These are phyloP conservation scores for Melanotaenia parkinsoni DNA, from an alignment of 2,797 vertebrate genomes.

Conservation along the genomic window DNA sequence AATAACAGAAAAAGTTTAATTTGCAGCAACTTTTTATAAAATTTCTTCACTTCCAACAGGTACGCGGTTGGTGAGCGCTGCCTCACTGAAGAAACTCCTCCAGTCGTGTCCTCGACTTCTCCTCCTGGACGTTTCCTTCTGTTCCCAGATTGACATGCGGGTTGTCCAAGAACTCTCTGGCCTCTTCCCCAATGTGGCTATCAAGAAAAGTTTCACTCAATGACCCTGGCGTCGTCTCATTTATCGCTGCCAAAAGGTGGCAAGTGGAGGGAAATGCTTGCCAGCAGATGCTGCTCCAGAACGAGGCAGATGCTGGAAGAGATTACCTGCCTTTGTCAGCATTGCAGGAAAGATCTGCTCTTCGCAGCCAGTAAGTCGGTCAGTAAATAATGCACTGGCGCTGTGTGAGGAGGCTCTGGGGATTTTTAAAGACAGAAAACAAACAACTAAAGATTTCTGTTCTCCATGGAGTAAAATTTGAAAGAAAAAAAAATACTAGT, in stretches of 20 bases:
- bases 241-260: conserved; percentile 32
- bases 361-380: conserved; percentile 23
- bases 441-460: conserved; percentile 34
- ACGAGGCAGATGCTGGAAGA: conserved; percentile 37
- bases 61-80: conserved; percentile 92
- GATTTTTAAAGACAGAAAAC: conserved; percentile 39
- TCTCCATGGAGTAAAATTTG: conserved; percentile 29
- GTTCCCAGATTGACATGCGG: conserved; percentile 95
- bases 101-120: conserved; percentile 91
- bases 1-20: background rate
- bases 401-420: conserved; percentile 17
- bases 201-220: conserved; percentile 99
- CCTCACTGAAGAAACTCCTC: conserved; percentile 92
- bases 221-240: conserved; percentile 72
- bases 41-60: conserved; percentile 76
- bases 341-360: conserved; percentile 29
- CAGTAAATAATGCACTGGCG: conserved; percentile 31
- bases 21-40: background rate
- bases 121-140: conserved; percentile 97
- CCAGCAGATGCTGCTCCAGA: conserved; percentile 49
- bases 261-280: conserved; percentile 49
- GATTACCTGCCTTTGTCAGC: conserved; percentile 24
- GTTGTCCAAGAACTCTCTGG: conserved; percentile 90
- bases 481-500: conserved; percentile 23
- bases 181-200: conserved; percentile 92